These are phyloP conservation scores for Nasonia giraulti DNA, from an alignment of 1,140 invertebrate species.

Conservation along the genomic window DNA sequence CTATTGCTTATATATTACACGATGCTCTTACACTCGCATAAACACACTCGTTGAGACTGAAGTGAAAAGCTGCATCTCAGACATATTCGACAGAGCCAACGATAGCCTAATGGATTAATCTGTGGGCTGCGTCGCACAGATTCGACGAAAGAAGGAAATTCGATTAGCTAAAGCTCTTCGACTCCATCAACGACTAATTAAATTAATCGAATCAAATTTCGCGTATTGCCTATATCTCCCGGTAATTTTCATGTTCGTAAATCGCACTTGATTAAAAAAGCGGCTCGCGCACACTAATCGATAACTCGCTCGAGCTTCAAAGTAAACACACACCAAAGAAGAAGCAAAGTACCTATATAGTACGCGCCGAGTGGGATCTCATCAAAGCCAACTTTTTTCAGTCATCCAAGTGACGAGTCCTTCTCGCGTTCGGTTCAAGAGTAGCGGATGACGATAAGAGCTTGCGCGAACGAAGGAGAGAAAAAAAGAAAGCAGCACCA, in stretches of 20 bases:
- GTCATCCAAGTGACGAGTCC: background rate
- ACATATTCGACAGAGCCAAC: too few species aligned
- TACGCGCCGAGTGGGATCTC: background rate
- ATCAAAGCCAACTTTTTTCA: background rate
- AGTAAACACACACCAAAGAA: background rate
- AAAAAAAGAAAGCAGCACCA: background rate
- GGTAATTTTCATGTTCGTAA: too few species aligned
- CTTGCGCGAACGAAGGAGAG: background rate
- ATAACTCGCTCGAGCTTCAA: too few species aligned
- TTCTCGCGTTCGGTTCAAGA: slow-evolving; percentile 5
- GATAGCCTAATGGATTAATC: too few species aligned
- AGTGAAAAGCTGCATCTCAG: too few species aligned
- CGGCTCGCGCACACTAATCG: too few species aligned
- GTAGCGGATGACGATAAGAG: slow-evolving; percentile 21
- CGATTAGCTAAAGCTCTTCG: background rate
- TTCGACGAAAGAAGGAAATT: background rate
- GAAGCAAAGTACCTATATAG: background rate
- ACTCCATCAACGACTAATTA: too few species aligned
- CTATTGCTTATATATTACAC: background rate
- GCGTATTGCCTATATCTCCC: too few species aligned
- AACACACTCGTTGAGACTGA: too few species aligned
- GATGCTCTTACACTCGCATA: background rate
- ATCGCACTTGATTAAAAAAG: too few species aligned
- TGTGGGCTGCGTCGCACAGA: background rate
- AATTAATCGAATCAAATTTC: too few species aligned